phyloP scores from a whole-genome alignment of 2,888 invertebrate species.

The Boloria selene region DNA sequence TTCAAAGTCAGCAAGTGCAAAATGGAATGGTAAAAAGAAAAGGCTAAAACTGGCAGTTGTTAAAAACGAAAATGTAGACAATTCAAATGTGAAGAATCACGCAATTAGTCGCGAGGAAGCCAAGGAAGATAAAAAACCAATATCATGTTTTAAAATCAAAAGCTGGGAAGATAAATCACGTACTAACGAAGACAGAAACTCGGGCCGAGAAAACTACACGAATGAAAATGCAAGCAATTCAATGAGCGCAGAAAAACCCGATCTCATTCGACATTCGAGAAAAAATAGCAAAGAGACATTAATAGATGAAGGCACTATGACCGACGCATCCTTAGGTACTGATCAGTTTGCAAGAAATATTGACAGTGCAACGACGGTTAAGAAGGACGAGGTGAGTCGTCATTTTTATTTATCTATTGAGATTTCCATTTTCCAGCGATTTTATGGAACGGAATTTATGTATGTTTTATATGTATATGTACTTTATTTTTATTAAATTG shows the following conservation, averaged over 20 bases:
- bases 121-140: conserved; percentile 71
- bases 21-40: conserved; percentile 78
- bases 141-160: conserved; percentile 79
- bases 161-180: conserved; percentile 70
- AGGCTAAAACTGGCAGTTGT: conserved; percentile 65
- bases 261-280: conserved; percentile 70
- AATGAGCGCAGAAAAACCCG: conserved; percentile 64
- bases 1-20: conserved; percentile 61
- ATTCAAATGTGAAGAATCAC: conserved; percentile 58
- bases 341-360: conserved; percentile 52
- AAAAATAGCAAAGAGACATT: conserved; percentile 63
- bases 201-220: conserved; percentile 68
- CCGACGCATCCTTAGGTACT: conserved; percentile 49
- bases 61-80: conserved; percentile 50
- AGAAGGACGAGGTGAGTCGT: conserved; percentile 62
- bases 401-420: not conserved
- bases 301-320: conserved; percentile 65
- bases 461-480: not conserved
- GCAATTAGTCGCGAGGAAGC: conserved; percentile 65
- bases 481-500: not conserved
- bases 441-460: not conserved
- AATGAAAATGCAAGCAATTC: conserved; percentile 74
- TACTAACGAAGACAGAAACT: conserved; percentile 65
- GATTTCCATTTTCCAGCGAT: not conserved
- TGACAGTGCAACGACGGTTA: conserved; percentile 64